Conservation (phyloP, 2,888 invertebrate species). For the Marronus borbonicus region DNA sequence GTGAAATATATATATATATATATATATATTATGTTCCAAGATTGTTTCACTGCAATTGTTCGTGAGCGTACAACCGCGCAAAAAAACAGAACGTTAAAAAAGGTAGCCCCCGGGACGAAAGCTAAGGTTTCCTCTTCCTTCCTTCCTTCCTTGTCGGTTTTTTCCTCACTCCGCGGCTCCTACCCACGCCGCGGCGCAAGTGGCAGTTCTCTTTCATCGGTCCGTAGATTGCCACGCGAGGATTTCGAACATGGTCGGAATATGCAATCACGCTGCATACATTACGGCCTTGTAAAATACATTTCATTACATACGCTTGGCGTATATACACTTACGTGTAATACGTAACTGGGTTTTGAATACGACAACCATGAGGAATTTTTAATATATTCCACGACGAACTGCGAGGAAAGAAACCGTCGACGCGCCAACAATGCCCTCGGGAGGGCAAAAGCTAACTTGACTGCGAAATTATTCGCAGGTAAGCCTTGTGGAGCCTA, state of each 20-base stretch:
- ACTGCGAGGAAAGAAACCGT: conserved; percentile 8
- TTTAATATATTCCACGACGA: conserved; percentile 37
- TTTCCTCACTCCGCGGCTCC: not conserved
- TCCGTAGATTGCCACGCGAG: conserved; percentile 57
- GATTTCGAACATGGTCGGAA: conserved; percentile 57
- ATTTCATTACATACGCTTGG: conserved; percentile 53
- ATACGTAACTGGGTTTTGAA: conserved; percentile 45
- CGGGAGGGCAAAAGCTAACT: conserved; percentile 27
- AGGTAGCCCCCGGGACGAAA: conserved; percentile 20
- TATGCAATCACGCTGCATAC: conserved; percentile 55
- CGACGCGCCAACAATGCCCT: conserved; percentile 9
- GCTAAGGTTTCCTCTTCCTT: not conserved
- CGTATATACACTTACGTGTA: conserved; percentile 42
- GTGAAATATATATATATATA: no score
- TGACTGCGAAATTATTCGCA: conserved; percentile 16
- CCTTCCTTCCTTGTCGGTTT: conserved; percentile 3
- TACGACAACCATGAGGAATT: conserved; percentile 37
- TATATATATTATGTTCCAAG: no score
- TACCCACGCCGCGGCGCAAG: not conserved
- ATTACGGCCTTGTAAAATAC: conserved; percentile 56
- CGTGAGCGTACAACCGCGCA: no score
- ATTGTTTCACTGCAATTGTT: no score
- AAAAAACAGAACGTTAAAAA: conserved; percentile 29
- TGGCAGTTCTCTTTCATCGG: conserved; percentile 35
- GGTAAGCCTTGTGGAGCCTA: not conserved